Evolutionary conservation across 1,140 invertebrate species (phyloP).

Genomic region (Ectropis grisescens): DNA sequence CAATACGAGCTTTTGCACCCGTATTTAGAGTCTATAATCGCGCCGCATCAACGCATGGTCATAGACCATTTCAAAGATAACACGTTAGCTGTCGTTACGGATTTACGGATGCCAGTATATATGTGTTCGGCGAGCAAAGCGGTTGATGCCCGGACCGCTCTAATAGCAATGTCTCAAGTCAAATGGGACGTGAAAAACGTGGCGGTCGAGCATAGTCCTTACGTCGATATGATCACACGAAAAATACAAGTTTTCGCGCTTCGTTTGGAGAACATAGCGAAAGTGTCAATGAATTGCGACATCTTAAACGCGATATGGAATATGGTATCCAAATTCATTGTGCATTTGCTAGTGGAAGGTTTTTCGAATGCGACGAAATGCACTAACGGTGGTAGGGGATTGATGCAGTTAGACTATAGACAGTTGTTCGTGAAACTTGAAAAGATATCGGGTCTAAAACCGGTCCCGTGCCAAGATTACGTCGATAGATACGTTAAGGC

Average conservation of each 20-base stretch:
- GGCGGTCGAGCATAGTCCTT: conserved; percentile 94
- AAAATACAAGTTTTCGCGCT: conserved; percentile 85
- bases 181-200: conserved; percentile 98
- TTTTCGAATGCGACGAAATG: conserved; percentile 94
- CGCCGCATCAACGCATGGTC: conserved; percentile 73
- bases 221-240: conserved; percentile 84
- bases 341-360: conserved; percentile 92
- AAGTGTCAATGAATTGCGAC: conserved; percentile 79
- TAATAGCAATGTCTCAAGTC: conserved; percentile 90
- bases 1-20: conserved; percentile 88
- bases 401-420: conserved; percentile 98
- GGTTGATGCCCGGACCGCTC: conserved; percentile 84
- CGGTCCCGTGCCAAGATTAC: conserved; percentile 89
- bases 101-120: conserved; percentile 88
- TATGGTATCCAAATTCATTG: conserved; percentile 85
- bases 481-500: conserved; percentile 97
- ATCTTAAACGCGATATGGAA: conserved; percentile 86
- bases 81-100: conserved; percentile 77
- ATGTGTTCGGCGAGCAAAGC: conserved; percentile 84
- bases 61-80: conserved; percentile 84
- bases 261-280: conserved; percentile 78
- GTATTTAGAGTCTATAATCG: conserved; percentile 84
- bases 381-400: conserved; percentile 93
- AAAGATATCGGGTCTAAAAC: conserved; percentile 84
- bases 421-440: conserved; percentile 94